Conservation (phyloP, 2,888 invertebrate species). For the Spisula solida region DNA sequence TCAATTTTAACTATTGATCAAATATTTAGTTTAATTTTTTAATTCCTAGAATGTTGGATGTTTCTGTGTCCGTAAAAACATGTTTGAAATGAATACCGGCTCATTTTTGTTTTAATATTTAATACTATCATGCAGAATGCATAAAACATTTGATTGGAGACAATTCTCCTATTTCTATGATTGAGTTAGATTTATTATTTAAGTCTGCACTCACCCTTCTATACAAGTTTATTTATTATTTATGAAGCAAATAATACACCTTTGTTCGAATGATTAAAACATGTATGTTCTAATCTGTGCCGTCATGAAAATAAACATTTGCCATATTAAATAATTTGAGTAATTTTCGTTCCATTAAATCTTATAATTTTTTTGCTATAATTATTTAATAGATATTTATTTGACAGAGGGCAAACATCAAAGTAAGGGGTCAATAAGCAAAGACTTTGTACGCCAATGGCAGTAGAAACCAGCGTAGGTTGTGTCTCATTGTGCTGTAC, state of each 20-base stretch:
- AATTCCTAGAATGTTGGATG: no score
- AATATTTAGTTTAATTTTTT: no score
- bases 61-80: no score
- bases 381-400: no score
- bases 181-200: neutral
- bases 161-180: neutral
- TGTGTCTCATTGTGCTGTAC: no score
- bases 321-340: neutral
- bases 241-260: neutral
- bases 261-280: neutral
- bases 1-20: no score
- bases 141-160: neutral
- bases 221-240: constrained; percentile 16
- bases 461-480: no score
- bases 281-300: neutral
- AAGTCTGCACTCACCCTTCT: neutral
- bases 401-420: no score
- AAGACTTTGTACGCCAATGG: no score
- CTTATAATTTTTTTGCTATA: neutral
- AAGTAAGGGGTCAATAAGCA: no score
- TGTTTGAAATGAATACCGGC: no score
- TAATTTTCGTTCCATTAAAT: neutral
- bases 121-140: neutral
- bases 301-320: neutral
- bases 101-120: constrained; percentile 17